These are phyloP conservation scores for Myiozetetes cayanensis DNA, from an alignment of 2,113 vertebrate species.

Conservation along the genomic window DNA sequence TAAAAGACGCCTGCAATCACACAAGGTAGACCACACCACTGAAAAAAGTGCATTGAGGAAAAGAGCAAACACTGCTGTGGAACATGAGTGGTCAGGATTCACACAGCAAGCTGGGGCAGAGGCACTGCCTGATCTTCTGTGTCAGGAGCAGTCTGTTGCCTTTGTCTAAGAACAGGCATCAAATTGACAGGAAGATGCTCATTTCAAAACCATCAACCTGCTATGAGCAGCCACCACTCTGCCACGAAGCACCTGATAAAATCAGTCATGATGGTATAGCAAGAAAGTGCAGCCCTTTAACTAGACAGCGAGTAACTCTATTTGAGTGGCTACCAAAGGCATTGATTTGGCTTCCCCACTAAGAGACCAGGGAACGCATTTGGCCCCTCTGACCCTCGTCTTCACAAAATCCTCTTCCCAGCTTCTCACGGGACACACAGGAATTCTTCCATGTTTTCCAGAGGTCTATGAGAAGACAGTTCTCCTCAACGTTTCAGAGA, in stretches of 20 bases:
- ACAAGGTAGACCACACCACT: background rate
- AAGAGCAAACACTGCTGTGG: background rate
- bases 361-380: background rate
- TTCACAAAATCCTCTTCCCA: background rate
- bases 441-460: background rate
- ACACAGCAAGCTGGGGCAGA: background rate
- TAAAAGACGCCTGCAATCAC: background rate
- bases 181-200: background rate
- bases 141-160: rapidly evolving
- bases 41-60: background rate
- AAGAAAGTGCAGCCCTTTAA: background rate
- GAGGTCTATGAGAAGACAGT: background rate
- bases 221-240: background rate
- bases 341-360: background rate
- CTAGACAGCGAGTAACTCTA: background rate
- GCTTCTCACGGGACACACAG: background rate
- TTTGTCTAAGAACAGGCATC: background rate
- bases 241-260: background rate
- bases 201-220: background rate
- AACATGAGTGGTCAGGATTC: rapidly evolving
- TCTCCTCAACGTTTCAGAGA: background rate
- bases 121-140: background rate
- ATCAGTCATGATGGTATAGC: background rate
- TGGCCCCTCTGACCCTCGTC: background rate
- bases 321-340: background rate